Conservation (phyloP, 92 coral and sea anemone species). For the Paramuricea clavata region DNA sequence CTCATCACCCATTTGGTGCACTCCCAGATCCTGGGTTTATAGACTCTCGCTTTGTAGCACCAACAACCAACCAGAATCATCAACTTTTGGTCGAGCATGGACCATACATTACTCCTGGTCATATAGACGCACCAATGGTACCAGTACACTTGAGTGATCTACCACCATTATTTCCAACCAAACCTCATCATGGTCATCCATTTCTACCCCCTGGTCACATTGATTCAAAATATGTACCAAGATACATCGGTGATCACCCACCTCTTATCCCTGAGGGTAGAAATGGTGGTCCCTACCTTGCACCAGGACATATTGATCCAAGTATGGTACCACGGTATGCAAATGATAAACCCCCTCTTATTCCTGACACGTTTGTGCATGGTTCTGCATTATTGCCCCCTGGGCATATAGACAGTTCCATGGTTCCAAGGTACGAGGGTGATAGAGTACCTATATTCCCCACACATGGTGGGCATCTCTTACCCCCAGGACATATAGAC, state of each 20-base stretch:
- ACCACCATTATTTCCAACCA: conserved; percentile 40
- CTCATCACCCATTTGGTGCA: conserved; percentile 37
- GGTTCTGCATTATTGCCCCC: conserved; percentile 44
- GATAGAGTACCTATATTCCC: conserved; percentile 42
- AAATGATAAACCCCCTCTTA: conserved; percentile 39
- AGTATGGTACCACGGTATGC: conserved; percentile 25
- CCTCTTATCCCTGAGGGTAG: conserved; percentile 42
- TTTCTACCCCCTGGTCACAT: conserved; percentile 49
- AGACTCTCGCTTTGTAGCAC: conserved; percentile 36
- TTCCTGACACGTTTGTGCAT: conserved; percentile 23
- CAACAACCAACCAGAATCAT: conserved; percentile 44
- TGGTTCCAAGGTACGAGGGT: conserved; percentile 41
- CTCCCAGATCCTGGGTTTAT: conserved; percentile 44
- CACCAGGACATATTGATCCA: conserved; percentile 47
- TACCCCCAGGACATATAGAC: conserved; percentile 53
- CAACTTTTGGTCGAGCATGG: conserved; percentile 31
- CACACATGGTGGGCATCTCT: conserved; percentile 15
- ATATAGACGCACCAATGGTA: conserved; percentile 29
- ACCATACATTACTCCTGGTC: conserved; percentile 40
- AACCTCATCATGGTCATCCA: conserved; percentile 48
- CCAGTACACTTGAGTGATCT: conserved; percentile 41
- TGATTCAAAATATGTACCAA: conserved; percentile 31
- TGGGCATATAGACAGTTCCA: conserved; percentile 33
- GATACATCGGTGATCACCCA: conserved; percentile 34
- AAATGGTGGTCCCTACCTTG: conserved; percentile 39